phyloP scores from a whole-genome alignment of 2,113 vertebrate genomes.

The Sebastes fasciatus region DNA sequence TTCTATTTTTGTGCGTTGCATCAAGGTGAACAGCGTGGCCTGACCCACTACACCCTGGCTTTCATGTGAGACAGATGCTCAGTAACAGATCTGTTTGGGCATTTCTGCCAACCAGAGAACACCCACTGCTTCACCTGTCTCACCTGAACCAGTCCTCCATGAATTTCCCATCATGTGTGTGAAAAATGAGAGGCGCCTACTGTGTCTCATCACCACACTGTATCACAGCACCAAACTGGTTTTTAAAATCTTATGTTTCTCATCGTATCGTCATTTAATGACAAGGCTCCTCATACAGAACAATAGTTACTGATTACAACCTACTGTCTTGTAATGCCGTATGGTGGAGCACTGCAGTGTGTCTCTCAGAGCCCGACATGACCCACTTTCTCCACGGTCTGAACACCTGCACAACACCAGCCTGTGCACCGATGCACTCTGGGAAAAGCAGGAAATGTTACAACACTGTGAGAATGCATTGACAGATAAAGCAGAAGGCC shows the following conservation, averaged over 20 bases:
- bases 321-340: neutral
- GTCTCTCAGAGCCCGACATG: constrained; percentile 32
- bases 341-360: constrained; percentile 30
- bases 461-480: neutral
- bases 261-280: neutral
- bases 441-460: constrained; percentile 22
- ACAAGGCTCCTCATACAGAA: neutral
- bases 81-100: constrained; percentile 37
- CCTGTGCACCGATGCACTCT: constrained; percentile 15
- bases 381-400: constrained; percentile 65
- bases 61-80: constrained; percentile 50
- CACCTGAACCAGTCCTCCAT: neutral
- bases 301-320: neutral
- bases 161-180: neutral
- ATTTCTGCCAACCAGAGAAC: constrained; percentile 13
- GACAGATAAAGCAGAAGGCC: neutral
- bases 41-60: constrained; percentile 25
- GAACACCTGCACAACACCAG: constrained; percentile 65
- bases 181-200: neutral
- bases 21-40: constrained; percentile 51
- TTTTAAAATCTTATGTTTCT: neutral
- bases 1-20: constrained; percentile 61
- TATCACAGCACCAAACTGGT: neutral
- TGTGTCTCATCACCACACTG: neutral
- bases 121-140: constrained; percentile 29